Base-by-base conservation (phyloP, 2,888 invertebrate species). In the Cataglyphis cursor region DNA sequence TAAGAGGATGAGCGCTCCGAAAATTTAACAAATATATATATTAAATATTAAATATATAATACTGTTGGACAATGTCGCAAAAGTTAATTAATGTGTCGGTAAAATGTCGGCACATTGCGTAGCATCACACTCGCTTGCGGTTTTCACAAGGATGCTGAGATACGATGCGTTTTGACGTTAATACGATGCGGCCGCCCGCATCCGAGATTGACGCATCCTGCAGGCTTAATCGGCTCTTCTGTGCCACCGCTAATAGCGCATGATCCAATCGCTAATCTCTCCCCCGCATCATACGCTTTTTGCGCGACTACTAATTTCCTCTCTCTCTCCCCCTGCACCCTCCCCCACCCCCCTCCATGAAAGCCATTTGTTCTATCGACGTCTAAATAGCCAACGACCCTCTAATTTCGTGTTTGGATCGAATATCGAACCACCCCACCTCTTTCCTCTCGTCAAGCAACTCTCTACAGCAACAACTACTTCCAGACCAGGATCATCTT, bases 401-500 rank as follows among this genome's bases (percentile, higher is more conserved):
- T 82, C 84, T 84, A 89, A 89, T 89, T 86, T 84, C 85, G 62
- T 81, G 81, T 68, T 41, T 18, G 31, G 41, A 72, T 78, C 59
- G 41, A 76, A 57, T 68, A n/a, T 75, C 68, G 68, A 83, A 21
- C 84, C 44, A 70, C 59, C 48, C 64, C 75, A 5, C 1, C 78
- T 68, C 82, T 21, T 59, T 57, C 31, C 76, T 48, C 76, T 48
- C 68, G 15, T 41, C 62, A 21, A 21, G 59, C 57, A 28, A n/a
- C 8, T n/a, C 54, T 59, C 65, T 41, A 24, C 28, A 73, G 31
- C 28, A 73, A 76, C 59, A 78, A 78, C 59, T 74, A 78, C 57
- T 65, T 85, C 78, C 82, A 89, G 86, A 84, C 81, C 81, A 31
- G 70, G 87, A 89, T 91, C 90, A 92, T 92, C 91, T 92, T 89